A percentile compares a stretch with the other conserved stretches of the same genome.
Conservation (phyloP, 2,888 invertebrate species). For the Agrilus mali region DNA sequence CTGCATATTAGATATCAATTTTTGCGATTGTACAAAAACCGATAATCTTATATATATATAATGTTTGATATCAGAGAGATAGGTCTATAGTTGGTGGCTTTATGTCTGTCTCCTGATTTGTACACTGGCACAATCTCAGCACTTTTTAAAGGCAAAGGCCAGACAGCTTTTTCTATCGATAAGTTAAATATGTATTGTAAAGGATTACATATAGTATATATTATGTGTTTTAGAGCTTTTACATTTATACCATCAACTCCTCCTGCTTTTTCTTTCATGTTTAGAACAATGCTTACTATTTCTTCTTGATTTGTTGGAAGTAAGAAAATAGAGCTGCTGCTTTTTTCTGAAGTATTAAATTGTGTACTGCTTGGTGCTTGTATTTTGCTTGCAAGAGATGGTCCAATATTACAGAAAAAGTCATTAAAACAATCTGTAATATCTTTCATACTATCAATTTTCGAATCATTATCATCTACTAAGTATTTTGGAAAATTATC, state of each 20-base stretch:
- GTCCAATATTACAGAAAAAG: not conserved
- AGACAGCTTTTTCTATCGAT: too few relatives aligned
- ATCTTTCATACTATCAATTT: not conserved
- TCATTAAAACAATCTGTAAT: not conserved
- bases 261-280: not conserved
- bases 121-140: too few relatives aligned
- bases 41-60: too few relatives aligned
- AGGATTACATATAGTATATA: not conserved
- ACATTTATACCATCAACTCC: slow-evolving; percentile 1
- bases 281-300: not conserved
- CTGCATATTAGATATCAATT: too few relatives aligned
- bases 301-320: not conserved
- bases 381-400: not conserved
- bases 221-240: not conserved
- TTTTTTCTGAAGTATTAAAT: too few relatives aligned
- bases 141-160: too few relatives aligned
- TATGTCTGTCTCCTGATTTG: too few relatives aligned
- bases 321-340: too few relatives aligned
- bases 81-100: too few relatives aligned
- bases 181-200: too few relatives aligned
- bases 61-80: too few relatives aligned
- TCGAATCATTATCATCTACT: not conserved
- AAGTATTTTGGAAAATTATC: not conserved
- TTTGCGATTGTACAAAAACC: too few relatives aligned
- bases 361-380: not conserved